These are phyloP conservation scores for Bubo scandiacus DNA, from an alignment of 2,113 vertebrate genomes.

Conservation along the genomic window DNA sequence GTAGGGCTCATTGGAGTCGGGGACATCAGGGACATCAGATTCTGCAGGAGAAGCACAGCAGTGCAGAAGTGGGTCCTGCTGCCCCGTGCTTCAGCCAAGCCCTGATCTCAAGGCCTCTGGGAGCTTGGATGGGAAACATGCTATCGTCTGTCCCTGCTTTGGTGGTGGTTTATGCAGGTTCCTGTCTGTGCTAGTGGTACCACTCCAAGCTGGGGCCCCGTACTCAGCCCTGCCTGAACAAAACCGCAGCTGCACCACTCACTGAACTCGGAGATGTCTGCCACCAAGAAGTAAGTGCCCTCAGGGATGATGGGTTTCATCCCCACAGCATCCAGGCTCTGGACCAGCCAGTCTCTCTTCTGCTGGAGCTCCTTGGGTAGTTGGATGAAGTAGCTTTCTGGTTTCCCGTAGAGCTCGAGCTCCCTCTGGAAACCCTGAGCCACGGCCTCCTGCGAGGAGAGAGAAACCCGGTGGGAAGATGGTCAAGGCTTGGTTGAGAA, in stretches of 20 bases:
- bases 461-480: not conserved
- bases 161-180: not conserved
- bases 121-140: not conserved
- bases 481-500: not conserved
- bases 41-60: conserved; percentile 71
- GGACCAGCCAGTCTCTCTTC: conserved; percentile 79
- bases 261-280: conserved; percentile 89
- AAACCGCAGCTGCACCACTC: conserved; percentile 45
- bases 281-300: conserved; percentile 90
- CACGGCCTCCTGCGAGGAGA: conserved; percentile 82
- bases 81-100: not conserved
- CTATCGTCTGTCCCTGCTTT: not conserved
- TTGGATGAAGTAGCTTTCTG: conserved; percentile 89
- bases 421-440: conserved; percentile 85
- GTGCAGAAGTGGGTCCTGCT: not conserved
- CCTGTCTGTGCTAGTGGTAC: not conserved
- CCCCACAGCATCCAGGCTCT: conserved; percentile 78
- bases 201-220: accelerated
- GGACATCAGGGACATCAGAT: conserved; percentile 70
- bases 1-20: conserved; percentile 57
- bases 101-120: not conserved
- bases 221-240: not conserved
- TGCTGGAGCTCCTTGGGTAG: conserved; percentile 75
- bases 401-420: conserved; percentile 71
- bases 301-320: conserved; percentile 84